A percentile compares a stretch with the other conserved stretches of the same genome.
These are phyloP conservation scores for Liopterus haemorrhoidalis DNA, from an alignment of 2,888 invertebrate genomes.

Conservation along the genomic window DNA sequence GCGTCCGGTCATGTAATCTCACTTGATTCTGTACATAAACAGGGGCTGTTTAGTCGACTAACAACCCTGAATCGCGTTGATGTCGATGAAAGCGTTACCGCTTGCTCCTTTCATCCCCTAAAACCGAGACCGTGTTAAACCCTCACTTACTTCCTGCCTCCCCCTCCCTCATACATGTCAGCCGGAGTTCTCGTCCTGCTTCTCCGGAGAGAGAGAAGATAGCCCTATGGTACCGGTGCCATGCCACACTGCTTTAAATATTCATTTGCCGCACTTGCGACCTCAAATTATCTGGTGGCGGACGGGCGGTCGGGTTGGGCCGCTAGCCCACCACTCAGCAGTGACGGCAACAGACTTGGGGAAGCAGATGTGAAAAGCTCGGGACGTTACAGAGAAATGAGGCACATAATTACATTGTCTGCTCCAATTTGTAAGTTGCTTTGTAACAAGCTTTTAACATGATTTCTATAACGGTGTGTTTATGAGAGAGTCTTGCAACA, in stretches of 20 bases:
- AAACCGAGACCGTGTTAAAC: constrained; percentile 3
- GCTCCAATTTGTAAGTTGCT: constrained; percentile 17
- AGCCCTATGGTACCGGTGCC: not conserved
- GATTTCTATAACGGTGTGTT: constrained; percentile 10
- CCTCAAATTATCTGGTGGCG: constrained; percentile 18
- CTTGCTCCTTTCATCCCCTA: constrained; percentile 1
- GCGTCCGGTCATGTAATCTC: not conserved
- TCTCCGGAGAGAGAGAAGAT: not conserved
- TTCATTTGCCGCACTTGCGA: constrained; percentile 19
- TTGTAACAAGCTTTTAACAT: constrained; percentile 10
- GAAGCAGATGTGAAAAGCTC: constrained; percentile 4
- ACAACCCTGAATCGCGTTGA: constrained; percentile 7
- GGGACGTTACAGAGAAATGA: constrained; percentile 13
- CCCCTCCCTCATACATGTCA: not conserved
- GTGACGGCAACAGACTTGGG: not conserved
- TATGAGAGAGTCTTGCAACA: too few relatives aligned
- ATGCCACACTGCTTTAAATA: constrained; percentile 17
- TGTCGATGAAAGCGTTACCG: constrained; percentile 1
- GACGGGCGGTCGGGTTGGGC: not conserved
- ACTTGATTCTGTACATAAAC: not conserved
- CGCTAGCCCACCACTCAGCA: not conserved
- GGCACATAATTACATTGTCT: constrained; percentile 21
- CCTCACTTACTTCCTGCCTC: not conserved
- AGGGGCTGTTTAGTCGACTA: constrained; percentile 1
- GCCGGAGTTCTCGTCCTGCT: not conserved